Evolutionary conservation across 2,113 vertebrate species (phyloP).

Genomic region (Menidia beryllina): DNA sequence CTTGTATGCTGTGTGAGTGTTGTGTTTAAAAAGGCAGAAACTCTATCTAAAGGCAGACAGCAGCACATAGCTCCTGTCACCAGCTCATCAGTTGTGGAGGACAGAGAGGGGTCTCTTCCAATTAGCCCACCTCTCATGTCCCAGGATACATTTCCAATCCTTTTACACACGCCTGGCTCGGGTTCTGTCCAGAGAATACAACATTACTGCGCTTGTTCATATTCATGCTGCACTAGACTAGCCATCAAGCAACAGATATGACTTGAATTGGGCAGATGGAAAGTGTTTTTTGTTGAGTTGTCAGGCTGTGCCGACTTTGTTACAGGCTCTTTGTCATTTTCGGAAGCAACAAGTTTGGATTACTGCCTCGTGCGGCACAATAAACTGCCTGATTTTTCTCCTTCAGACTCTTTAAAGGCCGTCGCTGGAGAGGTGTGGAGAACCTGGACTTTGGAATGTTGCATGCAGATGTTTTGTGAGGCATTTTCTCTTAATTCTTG

Average conservation of each 20-base stretch:
- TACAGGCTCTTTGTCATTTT: conserved; percentile 2
- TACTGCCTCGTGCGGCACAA: not conserved
- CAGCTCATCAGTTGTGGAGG: conserved; percentile 56
- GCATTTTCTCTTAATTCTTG: not conserved
- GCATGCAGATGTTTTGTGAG: not conserved
- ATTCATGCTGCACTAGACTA: conserved; percentile 18
- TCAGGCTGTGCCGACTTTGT: conserved; percentile 2
- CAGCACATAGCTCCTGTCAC: conserved; percentile 66
- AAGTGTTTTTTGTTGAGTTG: conserved; percentile 28
- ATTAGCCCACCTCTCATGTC: conserved; percentile 56
- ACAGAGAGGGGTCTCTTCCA: conserved; percentile 56
- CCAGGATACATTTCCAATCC: conserved; percentile 64
- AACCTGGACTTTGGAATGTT: too few species aligned
- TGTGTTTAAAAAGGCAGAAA: conserved; percentile 64
- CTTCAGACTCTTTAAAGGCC: not conserved
- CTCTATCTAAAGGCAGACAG: conserved; percentile 62
- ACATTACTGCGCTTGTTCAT: conserved; percentile 4
- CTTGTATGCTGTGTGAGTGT: conserved; percentile 41
- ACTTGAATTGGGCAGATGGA: conserved; percentile 14
- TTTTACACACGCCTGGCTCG: conserved; percentile 45
- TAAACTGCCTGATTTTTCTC: not conserved
- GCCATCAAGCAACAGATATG: not conserved
- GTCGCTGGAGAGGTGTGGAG: too few species aligned
- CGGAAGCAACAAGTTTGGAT: not conserved
- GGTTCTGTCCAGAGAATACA: conserved; percentile 38